A percentile compares a stretch with the other conserved stretches of the same genome.
phyloP scores from a whole-genome alignment of 2,888 invertebrate genomes.

The Acanthosepion pharaonis region DNA sequence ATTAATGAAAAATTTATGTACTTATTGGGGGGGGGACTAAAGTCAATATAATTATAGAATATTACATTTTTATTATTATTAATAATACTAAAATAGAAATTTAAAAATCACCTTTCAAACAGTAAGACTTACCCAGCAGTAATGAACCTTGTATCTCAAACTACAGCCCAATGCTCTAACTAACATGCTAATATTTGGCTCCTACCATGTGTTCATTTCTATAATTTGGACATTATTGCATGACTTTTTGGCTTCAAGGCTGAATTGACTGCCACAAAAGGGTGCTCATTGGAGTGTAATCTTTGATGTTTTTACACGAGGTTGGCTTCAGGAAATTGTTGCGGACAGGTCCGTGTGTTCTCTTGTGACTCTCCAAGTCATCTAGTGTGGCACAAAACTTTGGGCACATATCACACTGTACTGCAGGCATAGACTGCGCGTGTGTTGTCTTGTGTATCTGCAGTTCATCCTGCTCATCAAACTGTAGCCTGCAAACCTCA shows the following conservation, averaged over 20 bases:
- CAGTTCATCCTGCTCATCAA: constrained; percentile 24
- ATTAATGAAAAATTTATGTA: too few relatives aligned
- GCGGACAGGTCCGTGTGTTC: constrained; percentile 15
- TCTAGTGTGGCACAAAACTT: neutral
- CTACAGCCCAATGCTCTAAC: neutral
- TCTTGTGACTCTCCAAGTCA: neutral
- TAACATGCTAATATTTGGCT: neutral
- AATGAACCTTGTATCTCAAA: neutral
- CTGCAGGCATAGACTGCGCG: neutral
- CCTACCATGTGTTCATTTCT: neutral
- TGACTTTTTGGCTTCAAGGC: neutral
- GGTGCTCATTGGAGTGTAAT: constrained; percentile 37
- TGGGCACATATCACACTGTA: neutral
- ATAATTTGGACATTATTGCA: neutral
- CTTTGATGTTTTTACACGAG: constrained; percentile 38
- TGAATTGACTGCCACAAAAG: constrained; percentile 37
- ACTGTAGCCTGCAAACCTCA: neutral
- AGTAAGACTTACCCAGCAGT: too few relatives aligned
- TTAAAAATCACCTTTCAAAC: too few relatives aligned
- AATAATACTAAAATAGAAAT: too few relatives aligned
- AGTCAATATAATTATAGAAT: too few relatives aligned
- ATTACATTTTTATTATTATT: too few relatives aligned
- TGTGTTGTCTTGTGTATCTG: neutral
- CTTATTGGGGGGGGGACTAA: too few relatives aligned
- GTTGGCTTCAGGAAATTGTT: constrained; percentile 42